phyloP scores from a whole-genome alignment of 2,113 vertebrate species.

The Podarcis muralis region DNA sequence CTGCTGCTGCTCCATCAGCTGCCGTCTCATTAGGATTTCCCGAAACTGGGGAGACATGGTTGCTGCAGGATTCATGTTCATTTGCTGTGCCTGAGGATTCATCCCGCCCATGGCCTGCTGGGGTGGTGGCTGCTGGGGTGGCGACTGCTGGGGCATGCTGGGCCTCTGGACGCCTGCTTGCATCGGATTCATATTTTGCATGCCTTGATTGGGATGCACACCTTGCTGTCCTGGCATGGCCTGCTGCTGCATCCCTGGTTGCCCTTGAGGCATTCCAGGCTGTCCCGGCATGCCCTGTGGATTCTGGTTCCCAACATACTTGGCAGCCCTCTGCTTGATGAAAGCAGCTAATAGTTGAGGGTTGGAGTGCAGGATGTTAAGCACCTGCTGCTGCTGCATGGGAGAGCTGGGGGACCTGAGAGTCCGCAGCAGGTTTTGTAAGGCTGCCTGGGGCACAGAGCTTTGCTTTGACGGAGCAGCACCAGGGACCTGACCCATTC shows the following conservation, averaged over 20 bases:
- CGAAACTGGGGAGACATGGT: slow-evolving; percentile 87
- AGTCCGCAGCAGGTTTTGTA: slow-evolving; percentile 83
- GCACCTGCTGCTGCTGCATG: slow-evolving; percentile 94
- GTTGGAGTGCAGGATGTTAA: slow-evolving; percentile 96
- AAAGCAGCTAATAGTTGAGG: slow-evolving; percentile 96
- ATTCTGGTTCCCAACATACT: slow-evolving; percentile 84
- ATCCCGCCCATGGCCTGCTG: slow-evolving; percentile 79
- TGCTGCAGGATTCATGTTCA: slow-evolving; percentile 82
- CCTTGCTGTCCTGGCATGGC: slow-evolving; percentile 78
- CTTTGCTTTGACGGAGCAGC: slow-evolving; percentile 78
- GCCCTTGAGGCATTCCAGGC: slow-evolving; percentile 76
- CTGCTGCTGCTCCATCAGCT: slow-evolving; percentile 82
- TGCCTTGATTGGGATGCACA: slow-evolving; percentile 75
- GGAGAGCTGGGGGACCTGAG: slow-evolving; percentile 86
- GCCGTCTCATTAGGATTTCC: slow-evolving; percentile 86
- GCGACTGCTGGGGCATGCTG: slow-evolving; percentile 75
- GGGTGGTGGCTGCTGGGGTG: slow-evolving; percentile 61
- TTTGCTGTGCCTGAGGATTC: slow-evolving; percentile 80
- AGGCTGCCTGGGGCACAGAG: slow-evolving; percentile 84
- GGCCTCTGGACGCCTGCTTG: slow-evolving; percentile 75
- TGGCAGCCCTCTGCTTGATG: slow-evolving; percentile 93
- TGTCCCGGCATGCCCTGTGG: slow-evolving; percentile 76
- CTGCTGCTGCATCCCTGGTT: slow-evolving; percentile 74
- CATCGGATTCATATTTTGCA: slow-evolving; percentile 82
- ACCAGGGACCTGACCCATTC: slow-evolving; percentile 81